These are phyloP conservation scores for Rosalia funebris DNA, from an alignment of 2,888 invertebrate species.

Conservation along the genomic window DNA sequence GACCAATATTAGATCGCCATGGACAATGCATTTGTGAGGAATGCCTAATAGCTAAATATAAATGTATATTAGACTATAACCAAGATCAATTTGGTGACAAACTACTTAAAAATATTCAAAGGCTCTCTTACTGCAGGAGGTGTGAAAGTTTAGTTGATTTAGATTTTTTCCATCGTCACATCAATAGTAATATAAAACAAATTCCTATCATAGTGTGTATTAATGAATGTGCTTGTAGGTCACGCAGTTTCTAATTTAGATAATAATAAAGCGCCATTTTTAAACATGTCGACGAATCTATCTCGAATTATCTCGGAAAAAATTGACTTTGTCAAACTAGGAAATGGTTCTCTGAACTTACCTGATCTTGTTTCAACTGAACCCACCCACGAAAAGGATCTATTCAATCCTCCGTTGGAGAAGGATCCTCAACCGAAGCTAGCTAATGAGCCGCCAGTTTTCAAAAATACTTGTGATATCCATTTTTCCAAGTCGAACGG, in stretches of 20 bases:
- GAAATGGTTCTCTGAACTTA: constrained; percentile 32
- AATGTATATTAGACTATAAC: constrained; percentile 42
- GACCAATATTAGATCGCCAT: constrained; percentile 54
- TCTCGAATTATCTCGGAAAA: constrained; percentile 43
- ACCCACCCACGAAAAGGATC: constrained; percentile 9
- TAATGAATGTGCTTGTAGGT: constrained; percentile 38
- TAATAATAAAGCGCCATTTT: constrained; percentile 28
- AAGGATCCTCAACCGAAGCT: constrained; percentile 24
- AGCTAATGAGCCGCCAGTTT: constrained; percentile 23
- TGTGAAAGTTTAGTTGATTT: constrained; percentile 47
- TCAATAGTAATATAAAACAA: too few species aligned
- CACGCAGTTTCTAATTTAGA: constrained; percentile 38
- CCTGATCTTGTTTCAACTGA: constrained; percentile 24
- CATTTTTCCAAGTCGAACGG: constrained; percentile 37
- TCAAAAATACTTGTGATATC: constrained; percentile 37
- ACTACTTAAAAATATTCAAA: constrained; percentile 34
- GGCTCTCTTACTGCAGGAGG: constrained; percentile 41
- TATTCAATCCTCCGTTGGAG: not conserved
- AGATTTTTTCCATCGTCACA: constrained; percentile 50
- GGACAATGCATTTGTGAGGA: constrained; percentile 61
- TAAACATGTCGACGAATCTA: constrained; percentile 36
- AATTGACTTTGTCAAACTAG: constrained; percentile 43
- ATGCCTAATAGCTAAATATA: constrained; percentile 57
- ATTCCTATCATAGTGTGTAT: too few species aligned
- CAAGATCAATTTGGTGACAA: constrained; percentile 38